Conservation (phyloP, 2,888 invertebrate species). For the Ischnus inquisitorius region DNA sequence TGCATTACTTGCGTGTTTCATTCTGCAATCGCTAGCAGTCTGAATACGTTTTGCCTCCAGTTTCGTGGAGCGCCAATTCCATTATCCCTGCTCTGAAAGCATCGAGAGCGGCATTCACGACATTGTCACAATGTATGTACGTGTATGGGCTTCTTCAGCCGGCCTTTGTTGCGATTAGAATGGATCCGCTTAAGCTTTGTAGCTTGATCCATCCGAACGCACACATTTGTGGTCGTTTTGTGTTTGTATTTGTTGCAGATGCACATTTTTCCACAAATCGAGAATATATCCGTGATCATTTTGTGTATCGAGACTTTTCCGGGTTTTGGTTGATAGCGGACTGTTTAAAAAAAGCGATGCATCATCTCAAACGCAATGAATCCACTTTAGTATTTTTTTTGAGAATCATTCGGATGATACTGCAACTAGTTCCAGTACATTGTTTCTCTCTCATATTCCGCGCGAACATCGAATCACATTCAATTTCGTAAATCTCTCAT, state of each 20-base stretch:
- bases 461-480: constrained; percentile 14
- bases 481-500: constrained; percentile 8
- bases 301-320: not conserved
- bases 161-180: constrained; percentile 35
- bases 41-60: constrained; percentile 19
- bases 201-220: constrained; percentile 1
- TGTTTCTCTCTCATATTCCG: not conserved
- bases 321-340: not conserved
- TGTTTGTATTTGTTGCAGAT: not conserved
- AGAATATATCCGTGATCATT: not conserved
- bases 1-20: constrained; percentile 21
- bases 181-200: constrained; percentile 39
- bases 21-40: constrained; percentile 37
- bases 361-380: not conserved
- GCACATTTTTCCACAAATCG: constrained; percentile 1
- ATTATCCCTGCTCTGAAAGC: constrained; percentile 16
- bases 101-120: not conserved
- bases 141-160: constrained; percentile 33
- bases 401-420: not conserved
- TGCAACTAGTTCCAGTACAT: not conserved
- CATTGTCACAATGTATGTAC: constrained; percentile 37
- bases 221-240: not conserved
- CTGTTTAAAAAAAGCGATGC: not conserved
- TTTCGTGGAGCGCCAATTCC: constrained; percentile 22
- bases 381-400: not conserved